Evolutionary conservation across 2,113 vertebrate genomes (phyloP).

Genomic region (Lepus americanus): DNA sequence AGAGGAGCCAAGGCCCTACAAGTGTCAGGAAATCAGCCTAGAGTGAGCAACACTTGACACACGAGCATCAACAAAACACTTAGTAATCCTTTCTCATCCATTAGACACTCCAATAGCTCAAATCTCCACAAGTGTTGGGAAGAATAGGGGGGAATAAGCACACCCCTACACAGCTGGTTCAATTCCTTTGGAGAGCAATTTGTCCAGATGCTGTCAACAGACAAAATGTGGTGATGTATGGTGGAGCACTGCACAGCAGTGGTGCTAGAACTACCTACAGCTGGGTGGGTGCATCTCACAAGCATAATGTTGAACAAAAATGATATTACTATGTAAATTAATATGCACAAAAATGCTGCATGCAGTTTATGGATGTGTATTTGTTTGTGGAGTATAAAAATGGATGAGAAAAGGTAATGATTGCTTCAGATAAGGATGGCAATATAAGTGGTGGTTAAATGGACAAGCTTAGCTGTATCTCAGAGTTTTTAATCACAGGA

Average conservation of each 20-base stretch:
- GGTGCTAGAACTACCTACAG: neutral
- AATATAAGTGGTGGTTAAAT: neutral
- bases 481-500: neutral
- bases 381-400: conserved; percentile 7
- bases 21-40: neutral
- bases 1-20: neutral
- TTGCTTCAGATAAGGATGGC: neutral
- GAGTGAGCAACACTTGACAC: neutral
- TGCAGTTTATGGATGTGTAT: neutral
- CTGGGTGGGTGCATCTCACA: neutral
- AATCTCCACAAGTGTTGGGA: neutral
- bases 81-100: neutral
- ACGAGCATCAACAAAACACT: neutral
- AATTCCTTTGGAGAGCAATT: neutral
- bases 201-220: conserved; percentile 46
- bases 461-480: neutral
- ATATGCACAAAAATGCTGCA: neutral
- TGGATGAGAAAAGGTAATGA: neutral
- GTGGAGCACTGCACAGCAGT: neutral
- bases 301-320: neutral
- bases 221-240: neutral
- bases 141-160: neutral
- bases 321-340: neutral
- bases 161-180: neutral
- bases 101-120: conserved; percentile 7